A percentile compares a stretch with the other conserved stretches of the same genome.
These are phyloP conservation scores for Nephrotoma appendiculata DNA, from an alignment of 2,888 invertebrate species.

Conservation along the genomic window DNA sequence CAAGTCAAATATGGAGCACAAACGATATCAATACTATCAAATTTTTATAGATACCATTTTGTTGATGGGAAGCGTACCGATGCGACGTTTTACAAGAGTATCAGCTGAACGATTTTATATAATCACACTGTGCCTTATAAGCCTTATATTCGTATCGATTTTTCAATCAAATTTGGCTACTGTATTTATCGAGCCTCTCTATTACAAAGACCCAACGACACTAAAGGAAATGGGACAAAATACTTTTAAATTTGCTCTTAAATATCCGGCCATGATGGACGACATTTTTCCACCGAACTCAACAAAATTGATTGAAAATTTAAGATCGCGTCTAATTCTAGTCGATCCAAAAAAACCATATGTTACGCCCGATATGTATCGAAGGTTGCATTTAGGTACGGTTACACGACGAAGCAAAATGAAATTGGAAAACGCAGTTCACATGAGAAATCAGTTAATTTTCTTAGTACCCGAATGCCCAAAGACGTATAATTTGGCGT, in stretches of 20 bases:
- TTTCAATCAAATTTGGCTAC: conserved; percentile 33
- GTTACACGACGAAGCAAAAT: conserved; percentile 25
- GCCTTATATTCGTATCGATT: conserved; percentile 30
- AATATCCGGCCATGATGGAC: conserved; percentile 29
- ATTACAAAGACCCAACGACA: conserved; percentile 29
- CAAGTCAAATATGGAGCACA: not conserved
- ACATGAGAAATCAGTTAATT: conserved; percentile 21
- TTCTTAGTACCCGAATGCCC: conserved; percentile 31
- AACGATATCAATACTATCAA: conserved; percentile 11
- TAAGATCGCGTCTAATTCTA: conserved; percentile 22
- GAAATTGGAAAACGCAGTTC: conserved; percentile 21
- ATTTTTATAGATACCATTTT: conserved; percentile 27
- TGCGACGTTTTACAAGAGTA: conserved; percentile 25
- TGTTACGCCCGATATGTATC: conserved; percentile 19
- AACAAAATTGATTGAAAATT: conserved; percentile 22
- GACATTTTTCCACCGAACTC: conserved; percentile 26
- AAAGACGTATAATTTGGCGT: conserved; percentile 27
- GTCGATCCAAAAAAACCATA: conserved; percentile 20
- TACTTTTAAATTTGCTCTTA: conserved; percentile 24
- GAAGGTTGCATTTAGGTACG: conserved; percentile 20
- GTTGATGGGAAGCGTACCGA: conserved; percentile 25
- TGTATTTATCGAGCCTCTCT: conserved; percentile 28
- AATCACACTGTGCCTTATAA: conserved; percentile 26
- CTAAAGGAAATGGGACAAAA: conserved; percentile 26
- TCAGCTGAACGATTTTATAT: conserved; percentile 28